A percentile compares a stretch with the other conserved stretches of the same genome.
Conservation (phyloP, 2,797 vertebrate genomes). For the Xerus rutilus region DNA sequence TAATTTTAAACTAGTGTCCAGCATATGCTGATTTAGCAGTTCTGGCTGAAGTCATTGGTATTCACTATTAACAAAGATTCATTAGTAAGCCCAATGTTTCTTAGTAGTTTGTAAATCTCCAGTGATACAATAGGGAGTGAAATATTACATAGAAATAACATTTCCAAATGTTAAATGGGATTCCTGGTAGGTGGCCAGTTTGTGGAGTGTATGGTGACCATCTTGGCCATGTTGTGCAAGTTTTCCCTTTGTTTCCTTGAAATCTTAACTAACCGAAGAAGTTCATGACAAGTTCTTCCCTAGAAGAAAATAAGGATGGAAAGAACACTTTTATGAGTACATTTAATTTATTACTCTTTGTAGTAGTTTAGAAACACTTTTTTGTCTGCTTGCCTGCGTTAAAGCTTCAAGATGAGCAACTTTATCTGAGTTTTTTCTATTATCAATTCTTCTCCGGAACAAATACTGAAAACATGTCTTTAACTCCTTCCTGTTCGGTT, state of each 20-base stretch:
- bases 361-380: slow-evolving; percentile 32
- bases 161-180: slow-evolving; percentile 63
- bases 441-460: not conserved
- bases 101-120: slow-evolving; percentile 64
- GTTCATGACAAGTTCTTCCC: not conserved
- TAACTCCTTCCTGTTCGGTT: not conserved
- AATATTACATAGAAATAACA: slow-evolving; percentile 41
- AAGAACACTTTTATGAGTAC: slow-evolving; percentile 27
- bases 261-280: slow-evolving; percentile 66
- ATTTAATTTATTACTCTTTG: slow-evolving; percentile 19
- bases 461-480: not conserved
- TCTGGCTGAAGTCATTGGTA: slow-evolving; percentile 41
- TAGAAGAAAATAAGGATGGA: slow-evolving; percentile 42
- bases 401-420: not conserved
- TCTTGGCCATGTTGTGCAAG: not conserved
- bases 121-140: slow-evolving; percentile 29
- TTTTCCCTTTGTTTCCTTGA: slow-evolving; percentile 47
- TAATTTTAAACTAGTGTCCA: slow-evolving; percentile 46
- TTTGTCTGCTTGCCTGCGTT: not conserved
- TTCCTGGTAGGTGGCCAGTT: slow-evolving; percentile 38
- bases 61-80: slow-evolving; percentile 37
- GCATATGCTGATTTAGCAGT: not conserved
- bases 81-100: slow-evolving; percentile 54
- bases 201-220: not conserved
- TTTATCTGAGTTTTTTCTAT: not conserved